phyloP scores from a whole-genome alignment of 1,140 invertebrate genomes.

The Tenebrio molitor region DNA sequence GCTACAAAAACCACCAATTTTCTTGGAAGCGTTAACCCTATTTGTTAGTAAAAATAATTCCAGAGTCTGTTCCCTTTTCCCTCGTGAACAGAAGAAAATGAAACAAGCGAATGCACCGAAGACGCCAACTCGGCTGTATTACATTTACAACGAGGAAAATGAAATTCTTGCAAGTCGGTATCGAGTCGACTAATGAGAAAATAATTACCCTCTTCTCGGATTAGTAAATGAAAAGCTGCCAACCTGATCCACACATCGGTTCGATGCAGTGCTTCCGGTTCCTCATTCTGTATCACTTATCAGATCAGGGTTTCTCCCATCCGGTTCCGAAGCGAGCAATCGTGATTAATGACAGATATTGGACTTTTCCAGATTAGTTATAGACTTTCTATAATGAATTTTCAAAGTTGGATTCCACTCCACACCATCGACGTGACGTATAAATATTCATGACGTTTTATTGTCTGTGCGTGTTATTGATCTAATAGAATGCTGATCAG shows the following conservation, averaged over 20 bases:
- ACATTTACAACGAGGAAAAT: neutral
- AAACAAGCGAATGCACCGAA: no score
- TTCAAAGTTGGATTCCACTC: constrained; percentile 17
- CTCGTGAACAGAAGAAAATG: no score
- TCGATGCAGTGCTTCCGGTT: neutral
- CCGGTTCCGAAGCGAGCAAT: neutral
- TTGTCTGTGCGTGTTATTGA: neutral
- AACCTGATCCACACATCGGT: constrained; percentile 24
- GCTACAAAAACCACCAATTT: no score
- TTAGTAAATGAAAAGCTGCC: constrained; percentile 20
- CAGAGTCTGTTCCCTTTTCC: no score
- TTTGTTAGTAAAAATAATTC: no score
- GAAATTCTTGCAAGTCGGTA: neutral
- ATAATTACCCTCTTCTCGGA: constrained; percentile 29
- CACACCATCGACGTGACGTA: no score
- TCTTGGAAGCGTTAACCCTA: no score
- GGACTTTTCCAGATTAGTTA: constrained; percentile 3
- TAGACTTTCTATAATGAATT: constrained; percentile 19
- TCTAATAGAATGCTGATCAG: neutral
- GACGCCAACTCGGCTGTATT: no score
- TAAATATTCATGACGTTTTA: neutral
- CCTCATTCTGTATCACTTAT: constrained; percentile 34
- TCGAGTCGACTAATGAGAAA: constrained; percentile 10
- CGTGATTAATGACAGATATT: constrained; percentile 30
- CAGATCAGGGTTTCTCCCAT: neutral